Evolutionary conservation across 2,888 invertebrate genomes (phyloP).

Genomic region (Trichogramma evanescens): DNA sequence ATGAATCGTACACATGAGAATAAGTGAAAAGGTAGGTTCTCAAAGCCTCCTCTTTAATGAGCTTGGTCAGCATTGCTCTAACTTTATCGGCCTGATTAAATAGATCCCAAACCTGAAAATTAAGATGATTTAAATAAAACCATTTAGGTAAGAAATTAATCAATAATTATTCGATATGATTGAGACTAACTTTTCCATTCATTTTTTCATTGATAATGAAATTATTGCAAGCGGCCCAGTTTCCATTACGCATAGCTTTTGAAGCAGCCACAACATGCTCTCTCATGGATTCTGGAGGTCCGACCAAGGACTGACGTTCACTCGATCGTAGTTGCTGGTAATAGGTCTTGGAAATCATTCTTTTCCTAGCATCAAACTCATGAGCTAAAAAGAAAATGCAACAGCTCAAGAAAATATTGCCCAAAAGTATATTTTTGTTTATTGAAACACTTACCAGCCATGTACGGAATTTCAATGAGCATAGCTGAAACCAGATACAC

Average conservation of each 20-base stretch:
- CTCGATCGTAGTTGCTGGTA: constrained; percentile 95
- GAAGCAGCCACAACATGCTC: constrained; percentile 99
- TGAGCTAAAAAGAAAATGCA: constrained; percentile 58
- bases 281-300: constrained; percentile 98
- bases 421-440: not conserved
- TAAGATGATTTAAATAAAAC: no score
- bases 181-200: constrained; percentile 74
- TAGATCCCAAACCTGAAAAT: constrained; percentile 82
- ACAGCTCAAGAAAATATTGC: no score
- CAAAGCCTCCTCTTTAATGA: constrained; percentile 94
- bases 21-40: constrained; percentile 97
- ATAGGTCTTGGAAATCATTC: constrained; percentile 96
- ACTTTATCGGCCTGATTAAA: constrained; percentile 87
- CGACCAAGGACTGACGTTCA: constrained; percentile 86
- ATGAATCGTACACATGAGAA: constrained; percentile 94
- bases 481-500: constrained; percentile 98
- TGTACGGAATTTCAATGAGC: constrained; percentile 98
- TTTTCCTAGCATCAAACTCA: constrained; percentile 91
- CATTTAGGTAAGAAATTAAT: no score
- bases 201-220: constrained; percentile 99
- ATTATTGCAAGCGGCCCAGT: constrained; percentile 91
- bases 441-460: constrained; percentile 60
- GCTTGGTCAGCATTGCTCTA: constrained; percentile 82
- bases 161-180: not conserved
- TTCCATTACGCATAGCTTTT: constrained; percentile 96